Evolutionary conservation across 2,888 invertebrate genomes (phyloP), one percentile per base, ranked within the genome.

Genomic region (Dorcus hopei): DNA sequence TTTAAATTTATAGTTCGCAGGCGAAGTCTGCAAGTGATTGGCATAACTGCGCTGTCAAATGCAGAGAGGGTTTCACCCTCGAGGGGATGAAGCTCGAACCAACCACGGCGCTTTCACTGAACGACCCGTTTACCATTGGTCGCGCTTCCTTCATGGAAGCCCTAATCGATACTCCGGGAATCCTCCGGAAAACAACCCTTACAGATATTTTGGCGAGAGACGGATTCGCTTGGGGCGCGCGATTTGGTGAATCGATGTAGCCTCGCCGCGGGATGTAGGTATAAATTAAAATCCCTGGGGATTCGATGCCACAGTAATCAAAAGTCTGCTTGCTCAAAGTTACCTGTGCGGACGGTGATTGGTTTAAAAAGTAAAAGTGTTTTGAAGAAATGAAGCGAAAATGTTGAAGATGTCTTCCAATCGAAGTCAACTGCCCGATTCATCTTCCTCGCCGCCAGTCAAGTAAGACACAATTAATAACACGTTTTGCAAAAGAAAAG

Each of bases 381-480:
- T 14, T 52, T 39, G 41, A 26, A 19, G 40, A 38, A 38, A 57
- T 48, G 52, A 33, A 52, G 49, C 57, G 51, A 45, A 50, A 14
- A 14, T 57, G 33, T 16, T 49, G 62, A 50, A 48, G 60, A 70
- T 71, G 71, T 70, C 69, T 67, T 65, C 64, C 26, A 73, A 67
- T 61, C 70, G 87, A 63, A 82, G 85, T 61, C 88, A 87, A 71
- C 74, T 88, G 50, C 88, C 88, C 0, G 88, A 88, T 72, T 83
- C 83, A 11, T 88, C 88, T 0, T 88, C 88, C 0, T 88, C 88
- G 3, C 88, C 88, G 3, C 85, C 88, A 16, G 79, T 87, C 56
- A 87, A 83, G 88, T 85, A 79, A 74, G 14, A 14, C 14, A 1
- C 14, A 14, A 14, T 1, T 14, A 14, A 1, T 14, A 14, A 14